Evolutionary conservation across 2,888 invertebrate genomes (phyloP).

Genomic region (Altica lythri): DNA sequence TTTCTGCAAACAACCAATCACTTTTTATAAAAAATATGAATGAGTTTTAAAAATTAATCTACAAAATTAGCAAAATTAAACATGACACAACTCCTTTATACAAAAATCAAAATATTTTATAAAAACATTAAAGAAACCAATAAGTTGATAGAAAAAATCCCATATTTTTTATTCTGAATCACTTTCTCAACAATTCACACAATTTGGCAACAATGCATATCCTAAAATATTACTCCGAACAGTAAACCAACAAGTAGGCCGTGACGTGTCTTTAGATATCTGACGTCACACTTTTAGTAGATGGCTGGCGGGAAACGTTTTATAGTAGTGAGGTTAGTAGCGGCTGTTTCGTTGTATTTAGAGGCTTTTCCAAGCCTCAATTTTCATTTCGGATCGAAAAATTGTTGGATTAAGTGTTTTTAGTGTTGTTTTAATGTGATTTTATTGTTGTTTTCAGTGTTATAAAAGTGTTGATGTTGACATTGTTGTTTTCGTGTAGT

Average conservation of each 20-base stretch:
- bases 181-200: too few relatives aligned
- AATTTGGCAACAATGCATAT: slow-evolving; percentile 13
- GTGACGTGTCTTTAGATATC: slow-evolving; percentile 19
- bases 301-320: slow-evolving; percentile 23
- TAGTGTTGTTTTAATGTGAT: neutral
- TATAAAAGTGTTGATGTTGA: neutral
- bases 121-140: too few relatives aligned
- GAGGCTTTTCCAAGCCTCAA: slow-evolving; percentile 16
- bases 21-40: too few relatives aligned
- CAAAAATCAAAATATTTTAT: too few relatives aligned
- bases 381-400: neutral
- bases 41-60: too few relatives aligned
- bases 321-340: slow-evolving; percentile 21
- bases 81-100: too few relatives aligned
- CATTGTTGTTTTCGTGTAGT: slow-evolving; percentile 9
- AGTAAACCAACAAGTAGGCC: slow-evolving; percentile 26
- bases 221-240: slow-evolving; percentile 17
- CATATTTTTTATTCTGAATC: too few relatives aligned
- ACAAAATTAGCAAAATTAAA: too few relatives aligned
- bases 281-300: slow-evolving; percentile 22
- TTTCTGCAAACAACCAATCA: too few relatives aligned
- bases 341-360: slow-evolving; percentile 13
- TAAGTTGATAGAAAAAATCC: too few relatives aligned
- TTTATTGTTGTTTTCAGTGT: neutral
- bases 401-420: neutral